Evolutionary conservation across 1,140 invertebrate genomes (phyloP).

Genomic region (Solenopsis invicta): DNA sequence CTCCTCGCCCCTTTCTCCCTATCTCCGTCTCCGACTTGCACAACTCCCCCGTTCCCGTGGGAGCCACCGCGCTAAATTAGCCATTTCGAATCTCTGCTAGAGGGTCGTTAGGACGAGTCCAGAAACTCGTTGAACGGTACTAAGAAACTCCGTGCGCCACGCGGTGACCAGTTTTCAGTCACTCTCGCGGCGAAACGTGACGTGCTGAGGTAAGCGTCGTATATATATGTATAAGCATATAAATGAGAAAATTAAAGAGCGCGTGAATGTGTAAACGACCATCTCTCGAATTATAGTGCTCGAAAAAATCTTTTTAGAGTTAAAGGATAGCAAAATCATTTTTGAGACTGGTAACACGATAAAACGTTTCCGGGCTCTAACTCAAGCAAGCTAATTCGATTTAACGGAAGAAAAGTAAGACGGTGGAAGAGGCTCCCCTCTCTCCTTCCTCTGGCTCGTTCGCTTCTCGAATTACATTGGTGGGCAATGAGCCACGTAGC

Average conservation of each 20-base stretch:
- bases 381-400: conserved; percentile 79
- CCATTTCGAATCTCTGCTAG: conserved; percentile 85
- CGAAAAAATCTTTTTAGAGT: background rate
- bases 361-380: conserved; percentile 75
- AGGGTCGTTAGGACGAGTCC: conserved; percentile 78
- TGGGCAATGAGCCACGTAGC: conserved; percentile 76
- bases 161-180: conserved; percentile 50
- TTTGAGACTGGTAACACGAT: conserved; percentile 69
- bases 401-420: conserved; percentile 74
- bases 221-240: conserved; percentile 11
- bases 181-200: conserved; percentile 24
- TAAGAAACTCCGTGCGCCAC: conserved; percentile 39
- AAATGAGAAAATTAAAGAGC: conserved; percentile 50
- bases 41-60: conserved; percentile 79
- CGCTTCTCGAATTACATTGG: conserved; percentile 76
- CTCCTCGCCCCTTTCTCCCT: conserved; percentile 66
- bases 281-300: conserved; percentile 1
- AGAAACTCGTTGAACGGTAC: conserved; percentile 59
- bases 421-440: conserved; percentile 24
- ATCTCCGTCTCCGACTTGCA: conserved; percentile 68
- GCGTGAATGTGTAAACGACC: background rate
- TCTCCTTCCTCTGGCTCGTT: conserved; percentile 49
- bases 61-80: conserved; percentile 85
- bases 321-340: conserved; percentile 64
- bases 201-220: conserved; percentile 1